Evolutionary conservation across 2,113 vertebrate species (phyloP).

Genomic region (Menura novaehollandiae): DNA sequence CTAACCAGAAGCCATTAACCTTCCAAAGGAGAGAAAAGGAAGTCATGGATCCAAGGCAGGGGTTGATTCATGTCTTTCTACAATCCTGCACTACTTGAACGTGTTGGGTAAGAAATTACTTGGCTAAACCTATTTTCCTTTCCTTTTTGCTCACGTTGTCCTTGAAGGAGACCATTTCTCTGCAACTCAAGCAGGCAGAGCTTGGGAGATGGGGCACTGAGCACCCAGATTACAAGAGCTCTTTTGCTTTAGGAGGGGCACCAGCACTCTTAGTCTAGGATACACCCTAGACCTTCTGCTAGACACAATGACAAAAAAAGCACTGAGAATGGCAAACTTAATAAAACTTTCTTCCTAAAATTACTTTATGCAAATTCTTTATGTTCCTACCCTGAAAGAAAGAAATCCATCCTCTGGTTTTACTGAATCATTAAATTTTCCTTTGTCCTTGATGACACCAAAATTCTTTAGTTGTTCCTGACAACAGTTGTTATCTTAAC

Average conservation of each 20-base stretch:
- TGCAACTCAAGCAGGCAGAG: background rate
- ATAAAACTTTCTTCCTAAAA: conserved; percentile 17
- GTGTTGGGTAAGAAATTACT: background rate
- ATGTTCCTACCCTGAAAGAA: background rate
- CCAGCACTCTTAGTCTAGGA: background rate
- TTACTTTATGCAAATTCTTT: conserved; percentile 48
- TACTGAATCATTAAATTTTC: background rate
- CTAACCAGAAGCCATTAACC: background rate
- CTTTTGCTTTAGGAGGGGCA: background rate
- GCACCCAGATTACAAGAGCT: background rate
- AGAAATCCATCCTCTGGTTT: background rate
- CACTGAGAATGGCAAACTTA: background rate
- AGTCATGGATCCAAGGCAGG: background rate
- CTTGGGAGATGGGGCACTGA: background rate
- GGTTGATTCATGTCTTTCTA: background rate
- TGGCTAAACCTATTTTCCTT: background rate
- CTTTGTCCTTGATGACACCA: background rate
- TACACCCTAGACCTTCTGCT: background rate
- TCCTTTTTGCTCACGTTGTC: background rate
- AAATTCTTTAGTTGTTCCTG: background rate
- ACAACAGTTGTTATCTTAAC: background rate
- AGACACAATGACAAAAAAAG: background rate
- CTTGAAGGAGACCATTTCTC: background rate
- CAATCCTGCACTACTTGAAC: background rate
- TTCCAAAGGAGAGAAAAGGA: background rate